Base-by-base conservation (phyloP, 2,113 vertebrate species). In the Pteropus alecto region DNA sequence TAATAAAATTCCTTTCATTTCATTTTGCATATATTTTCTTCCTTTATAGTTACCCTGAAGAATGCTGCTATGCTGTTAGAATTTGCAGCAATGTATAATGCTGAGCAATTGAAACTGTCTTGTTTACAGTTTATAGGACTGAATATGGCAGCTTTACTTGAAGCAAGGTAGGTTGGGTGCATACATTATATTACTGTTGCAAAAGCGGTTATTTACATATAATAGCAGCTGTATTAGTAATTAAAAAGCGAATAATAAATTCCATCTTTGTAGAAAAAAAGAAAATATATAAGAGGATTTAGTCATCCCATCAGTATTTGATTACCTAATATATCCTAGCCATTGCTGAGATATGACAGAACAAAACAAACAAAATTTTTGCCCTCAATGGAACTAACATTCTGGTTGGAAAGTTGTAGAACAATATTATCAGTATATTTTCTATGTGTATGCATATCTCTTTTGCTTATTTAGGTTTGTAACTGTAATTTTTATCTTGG, bases 101-200 rank as follows among this genome's bases (percentile, higher is more conserved):
- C 99, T 87, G 99, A 99, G 38, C 99, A 99, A 93, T 98, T 99
- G 30, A 99, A 99, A 97, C 98, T 99, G 56, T 99, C 99, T 97
- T 99, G 99, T 95, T 98, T 99, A 91, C 99, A 99, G 97, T 99
- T 99, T 97, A 99, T 99, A 48, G 99, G 98, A 90, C 98, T 99
- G 96, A 99, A 99, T 98, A 99, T 99, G 99, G 99, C 99, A 38
- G 99, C 99, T 92, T 97, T 99, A 96, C 99, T 99, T 96, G 99
- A 99, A 98, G 99, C 99, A 96, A 99, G 99, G 99, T 99, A 97
- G 98, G 99, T 95, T 79, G 63, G 6, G 12, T 89, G 6, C 9
- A 91, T 86, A 1, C 2, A 63, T 76, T 93, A 19, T 74, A 54
- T 68, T 65, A 77, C 13, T 71, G 24, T 92, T 70, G 5, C 18